Evolutionary conservation across 2,888 invertebrate genomes (phyloP), one percentile per base, ranked within the genome.

Genomic region (Drosophila parthenogenetica): DNA sequence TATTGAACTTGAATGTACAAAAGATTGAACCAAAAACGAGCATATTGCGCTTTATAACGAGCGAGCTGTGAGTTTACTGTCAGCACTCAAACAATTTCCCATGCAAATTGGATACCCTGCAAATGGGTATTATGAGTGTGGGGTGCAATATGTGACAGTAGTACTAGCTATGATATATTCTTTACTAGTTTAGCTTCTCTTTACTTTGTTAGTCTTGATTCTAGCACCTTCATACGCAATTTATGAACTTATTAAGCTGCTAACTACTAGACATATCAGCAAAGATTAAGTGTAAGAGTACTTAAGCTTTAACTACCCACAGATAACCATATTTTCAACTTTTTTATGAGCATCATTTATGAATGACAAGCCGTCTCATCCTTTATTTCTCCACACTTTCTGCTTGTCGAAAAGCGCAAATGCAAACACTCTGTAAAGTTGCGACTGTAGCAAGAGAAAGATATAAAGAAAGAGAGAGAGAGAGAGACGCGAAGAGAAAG

Each of bases 321-420:
- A 43, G 22, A 49, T 49, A 49, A 8, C 2, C 5, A 17, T 13
- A 59, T 40, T 2, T 25, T 29, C 17, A 11, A 19, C 16, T 46
- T 51, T 64, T 66, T 67, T 65, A 55, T 81, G 64, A 48, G 42
- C 62, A 64, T 85, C 66, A 79, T 76, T 81, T 81, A 70, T 81
- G 79, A 81, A 66, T 81, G 77, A 79, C 73, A 81, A 65, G 73
- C 67, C 62, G 49, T 13, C 48, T 22, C 43, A 53, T 49, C 11
- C 25, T 53, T 42, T 42, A 35, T n/a, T 19, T 32, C 35, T 13
- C 35, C 29, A 1, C 29, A 29, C 29, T 29, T 40, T 50, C 25
- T 19, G 49, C 32, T 45, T 4, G 16, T 16, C n/a, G 46, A 65
- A 77, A 82, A 73, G 78, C 68, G 55, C 80, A 76, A 77, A 60